phyloP scores from a whole-genome alignment of 2,113 vertebrate species.

The Carassius carassius region DNA sequence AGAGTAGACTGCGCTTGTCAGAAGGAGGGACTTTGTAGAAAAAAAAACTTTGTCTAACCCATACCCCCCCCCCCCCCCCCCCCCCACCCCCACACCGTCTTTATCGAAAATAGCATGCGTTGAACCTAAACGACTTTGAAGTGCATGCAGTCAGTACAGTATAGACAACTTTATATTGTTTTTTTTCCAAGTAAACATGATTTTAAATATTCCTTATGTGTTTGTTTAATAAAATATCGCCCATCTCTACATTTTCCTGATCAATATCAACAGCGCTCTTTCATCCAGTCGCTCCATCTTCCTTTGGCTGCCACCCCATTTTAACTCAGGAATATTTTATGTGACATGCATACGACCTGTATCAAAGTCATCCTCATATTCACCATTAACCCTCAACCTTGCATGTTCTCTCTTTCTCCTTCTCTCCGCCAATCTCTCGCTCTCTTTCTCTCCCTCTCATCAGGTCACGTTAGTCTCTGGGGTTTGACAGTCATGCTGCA shows the following conservation, averaged over 20 bases:
- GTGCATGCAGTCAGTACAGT: too few relatives aligned
- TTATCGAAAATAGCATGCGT: too few relatives aligned
- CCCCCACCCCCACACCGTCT: too few relatives aligned
- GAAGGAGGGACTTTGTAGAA: too few relatives aligned
- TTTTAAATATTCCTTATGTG: neutral
- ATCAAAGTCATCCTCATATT: slow-evolving; percentile 45
- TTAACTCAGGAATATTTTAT: slow-evolving; percentile 37
- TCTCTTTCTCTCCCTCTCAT: slow-evolving; percentile 30
- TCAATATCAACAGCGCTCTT: slow-evolving; percentile 15
- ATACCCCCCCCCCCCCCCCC: too few relatives aligned
- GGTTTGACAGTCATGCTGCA: slow-evolving; percentile 34
- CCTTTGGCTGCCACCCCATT: neutral
- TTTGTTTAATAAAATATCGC: neutral
- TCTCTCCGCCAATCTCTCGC: neutral
- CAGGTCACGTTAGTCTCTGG: slow-evolving; percentile 45
- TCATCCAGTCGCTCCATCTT: slow-evolving; percentile 22
- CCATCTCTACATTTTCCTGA: neutral
- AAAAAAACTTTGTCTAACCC: too few relatives aligned
- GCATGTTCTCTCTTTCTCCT: neutral
- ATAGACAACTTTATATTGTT: neutral
- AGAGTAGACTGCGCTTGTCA: too few relatives aligned
- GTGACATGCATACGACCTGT: slow-evolving; percentile 40
- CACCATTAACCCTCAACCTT: slow-evolving; percentile 42
- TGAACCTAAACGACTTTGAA: too few relatives aligned
- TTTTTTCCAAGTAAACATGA: neutral